Evolutionary conservation across 1,140 invertebrate species (phyloP), one percentile per base, ranked within the genome.

Genomic region (Drosophila fuyamai): DNA sequence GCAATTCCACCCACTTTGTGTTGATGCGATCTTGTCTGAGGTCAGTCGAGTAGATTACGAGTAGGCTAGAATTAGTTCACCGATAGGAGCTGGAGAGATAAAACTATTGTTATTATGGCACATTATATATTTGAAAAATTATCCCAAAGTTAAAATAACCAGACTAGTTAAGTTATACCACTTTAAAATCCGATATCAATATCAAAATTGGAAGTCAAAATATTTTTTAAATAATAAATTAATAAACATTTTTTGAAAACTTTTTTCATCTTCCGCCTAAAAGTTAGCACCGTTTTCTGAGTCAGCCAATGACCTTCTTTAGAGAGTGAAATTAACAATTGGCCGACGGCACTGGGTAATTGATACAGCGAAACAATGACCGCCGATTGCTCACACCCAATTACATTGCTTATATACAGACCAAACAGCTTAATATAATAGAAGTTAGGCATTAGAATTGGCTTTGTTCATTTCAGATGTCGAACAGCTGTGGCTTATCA

Each of bases 401-500:
- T 27, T 18, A 27, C 7, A 59, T 44, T 5, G 16, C 18, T 51
- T n/a, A 13, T n/a, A 29, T 35, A 23, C 16, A 59, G n/a, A 5
- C 13, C 32, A 38, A 60, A 56, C 62, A 68, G 73, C 61, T 43
- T 59, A 48, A 48, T 76, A 46, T 14, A 27, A 53, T 57, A 23
- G n/a, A 36, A 51, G 14, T 58, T 57, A 32, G 54, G 1, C 14
- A 14, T 32, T 59, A 29, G 35, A 56, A 48, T 51, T 43, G 46
- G 36, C 14, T 50, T 43, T 71, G 36, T 27, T 38, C 0, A 57
- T 13, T 40, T 47, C 16, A 27, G 29, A 18, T 46, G 43, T 46
- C 13, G n/a, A 7, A n/a, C 36, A 60, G 38, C 66, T 67, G 71
- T 14, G 53, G 81, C 76, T 84, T 84, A 84, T 84, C 76, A 68